Base-by-base conservation (phyloP, 2,797 vertebrate genomes). In the Micropoecilia bifurca region DNA sequence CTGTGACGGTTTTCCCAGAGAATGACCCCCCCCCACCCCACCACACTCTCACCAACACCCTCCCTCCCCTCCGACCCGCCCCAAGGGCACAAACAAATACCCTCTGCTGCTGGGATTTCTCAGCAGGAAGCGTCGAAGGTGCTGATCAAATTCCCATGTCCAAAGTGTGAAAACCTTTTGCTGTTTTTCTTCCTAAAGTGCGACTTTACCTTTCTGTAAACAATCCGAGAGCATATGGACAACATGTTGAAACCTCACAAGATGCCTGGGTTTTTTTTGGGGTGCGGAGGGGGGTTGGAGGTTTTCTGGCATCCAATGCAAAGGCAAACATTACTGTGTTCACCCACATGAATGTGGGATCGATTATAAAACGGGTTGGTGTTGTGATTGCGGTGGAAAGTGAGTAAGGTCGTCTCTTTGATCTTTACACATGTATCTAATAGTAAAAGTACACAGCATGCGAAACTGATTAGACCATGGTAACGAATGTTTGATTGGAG, bases 181-280 rank as follows among this genome's bases (percentile, higher is more conserved):
- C 41, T 78, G 76, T 80, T 80, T 71, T 25, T 85, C 30, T 66
- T 61, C 47, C 77, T 43, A 41, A 83, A 80, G 77, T 87, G 82
- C 36, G 80, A 87, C 72, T 90, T 80, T 36, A 76, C 45, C 39
- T 79, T 66, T 77, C 63, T 79, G 85, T 85, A 78, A 89, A 91
- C 87, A 83, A 43, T 43, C 53, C 16, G 1, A 82, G 28, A 82
- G 74, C 93, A 92, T 83, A 85, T 91, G 90, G 84, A 66, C 33
- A 20, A 72, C 90, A 91, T 83, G 41, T 87, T 91, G 90, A 68
- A 73, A 39, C 80, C 87, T 79, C 83, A 83, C 86, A 90, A 89
- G 83, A 80, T 71, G 88, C 59, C 48, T 28, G 8, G 7, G 7
- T 61, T 75, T 22, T 13, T n/a, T n/a, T 13, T 0, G 39, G 39